phyloP scores from a whole-genome alignment of 2,888 invertebrate genomes.

The Isotomurus palustris region DNA sequence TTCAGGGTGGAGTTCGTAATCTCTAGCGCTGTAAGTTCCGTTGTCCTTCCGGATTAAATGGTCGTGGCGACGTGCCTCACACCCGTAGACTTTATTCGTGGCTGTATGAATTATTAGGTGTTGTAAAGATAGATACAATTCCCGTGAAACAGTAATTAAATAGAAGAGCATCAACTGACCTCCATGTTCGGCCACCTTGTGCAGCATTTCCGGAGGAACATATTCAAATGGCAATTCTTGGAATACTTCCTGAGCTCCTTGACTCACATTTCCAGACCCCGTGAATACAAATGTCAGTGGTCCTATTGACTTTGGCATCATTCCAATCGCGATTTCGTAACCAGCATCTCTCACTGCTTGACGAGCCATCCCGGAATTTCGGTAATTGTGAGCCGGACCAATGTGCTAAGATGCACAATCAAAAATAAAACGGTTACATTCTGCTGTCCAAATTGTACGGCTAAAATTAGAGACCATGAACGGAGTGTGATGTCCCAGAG shows the following conservation, averaged over 20 bases:
- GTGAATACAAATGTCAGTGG: constrained; percentile 93
- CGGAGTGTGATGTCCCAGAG: constrained; percentile 97
- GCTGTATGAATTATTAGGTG: too few relatives aligned
- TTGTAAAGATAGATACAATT: too few relatives aligned
- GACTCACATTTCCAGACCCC: constrained; percentile 95
- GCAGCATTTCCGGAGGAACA: constrained; percentile 88
- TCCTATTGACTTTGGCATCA: constrained; percentile 90
- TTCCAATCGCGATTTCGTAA: constrained; percentile 90
- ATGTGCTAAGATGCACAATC: constrained; percentile 39
- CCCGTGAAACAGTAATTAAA: too few relatives aligned
- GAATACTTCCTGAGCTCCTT: constrained; percentile 65
- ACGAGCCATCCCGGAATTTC: constrained; percentile 94
- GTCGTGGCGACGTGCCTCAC: constrained; percentile 89
- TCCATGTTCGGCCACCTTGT: constrained; percentile 94
- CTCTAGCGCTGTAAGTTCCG: constrained; percentile 82
- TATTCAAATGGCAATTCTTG: constrained; percentile 96
- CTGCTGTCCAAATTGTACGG: too few relatives aligned
- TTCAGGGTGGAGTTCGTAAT: constrained; percentile 90
- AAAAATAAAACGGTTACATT: too few relatives aligned
- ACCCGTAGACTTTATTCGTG: constrained; percentile 91
- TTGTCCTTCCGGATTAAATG: constrained; percentile 89
- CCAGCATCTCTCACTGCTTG: constrained; percentile 98
- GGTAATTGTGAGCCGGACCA: constrained; percentile 90
- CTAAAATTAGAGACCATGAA: constrained; percentile 72
- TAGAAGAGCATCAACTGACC: too few relatives aligned